Base-by-base conservation (phyloP, 2,888 invertebrate genomes). In the Leptarthrus brevirostris region DNA sequence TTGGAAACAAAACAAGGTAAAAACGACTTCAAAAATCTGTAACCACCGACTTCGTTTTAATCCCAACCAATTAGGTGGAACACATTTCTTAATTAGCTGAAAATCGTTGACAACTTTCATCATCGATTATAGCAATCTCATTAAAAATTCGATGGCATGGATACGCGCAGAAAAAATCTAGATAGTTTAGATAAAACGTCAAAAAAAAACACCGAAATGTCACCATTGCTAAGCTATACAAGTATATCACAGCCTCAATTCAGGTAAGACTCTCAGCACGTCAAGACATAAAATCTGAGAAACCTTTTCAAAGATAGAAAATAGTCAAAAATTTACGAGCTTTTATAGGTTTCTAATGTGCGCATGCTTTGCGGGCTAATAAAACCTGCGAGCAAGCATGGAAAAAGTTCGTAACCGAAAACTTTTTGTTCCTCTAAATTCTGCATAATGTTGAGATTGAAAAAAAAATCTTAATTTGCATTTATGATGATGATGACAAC, bases 41-140 rank as follows among this genome's bases (percentile, higher is more conserved):
- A 16, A 56, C 26, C 56, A 8, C 56, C 26, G 56, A 56, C 30
- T 56, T 56, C 30, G 16, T 56, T 30, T 10, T 61, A 61, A 61
- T 61, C 61, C 40, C 36, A 30, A 20, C 61, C 40, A 61, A 61
- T 61, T 61, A 61, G 61, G 34, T 61, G n/a, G 61, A 30, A 61
- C 34, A 61, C 36, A 61, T 61, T 61, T 34, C 61, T 61, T 61
- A 61, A 61, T 61, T 61, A 40, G 36, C 61, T 30, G 61, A 61
- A 61, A 61, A 61, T 61, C 36, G 61, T 61, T 61, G 61, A 61
- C 61, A 61, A 61, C 61, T 61, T 61, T 61, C 61, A 61, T 61
- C 61, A 61, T 36, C 61, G 61, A 61, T 61, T 61, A 61, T 34
- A 61, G 61, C 61, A 61, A 61, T 36, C 61, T 61, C 61, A 61